Conservation (phyloP, 2,797 vertebrate genomes). For the Danio albolineatus region DNA sequence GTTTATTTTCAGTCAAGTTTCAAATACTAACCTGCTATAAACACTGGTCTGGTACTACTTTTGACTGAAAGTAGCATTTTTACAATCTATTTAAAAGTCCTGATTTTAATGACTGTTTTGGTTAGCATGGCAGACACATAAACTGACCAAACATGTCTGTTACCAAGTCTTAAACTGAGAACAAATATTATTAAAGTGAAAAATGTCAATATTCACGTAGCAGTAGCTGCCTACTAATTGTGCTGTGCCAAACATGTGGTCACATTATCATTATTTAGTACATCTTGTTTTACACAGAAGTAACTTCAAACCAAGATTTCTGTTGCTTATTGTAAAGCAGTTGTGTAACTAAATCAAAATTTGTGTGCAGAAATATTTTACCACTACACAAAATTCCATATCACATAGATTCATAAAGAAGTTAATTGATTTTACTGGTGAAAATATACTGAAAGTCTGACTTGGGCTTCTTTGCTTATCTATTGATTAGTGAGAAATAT, state of each 20-base stretch:
- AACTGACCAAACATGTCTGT: neutral
- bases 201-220: neutral
- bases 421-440: neutral
- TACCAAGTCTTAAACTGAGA: neutral
- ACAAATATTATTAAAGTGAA: neutral
- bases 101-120: neutral
- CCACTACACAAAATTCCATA: neutral
- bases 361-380: neutral
- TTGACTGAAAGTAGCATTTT: no score
- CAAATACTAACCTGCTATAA: no score
- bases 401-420: neutral
- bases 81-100: neutral
- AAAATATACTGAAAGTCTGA: no score
- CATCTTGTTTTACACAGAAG: neutral
- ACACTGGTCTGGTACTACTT: no score
- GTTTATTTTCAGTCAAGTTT: no score
- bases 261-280: no score
- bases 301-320: neutral
- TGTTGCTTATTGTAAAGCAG: neutral
- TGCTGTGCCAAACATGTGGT: no score
- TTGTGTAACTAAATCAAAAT: neutral
- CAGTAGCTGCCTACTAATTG: neutral
- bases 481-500: no score
- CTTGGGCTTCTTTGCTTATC: no score
- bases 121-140: neutral